These are phyloP conservation scores for Hippocampus comes DNA, from an alignment of 2,113 vertebrate genomes.

Conservation along the genomic window DNA sequence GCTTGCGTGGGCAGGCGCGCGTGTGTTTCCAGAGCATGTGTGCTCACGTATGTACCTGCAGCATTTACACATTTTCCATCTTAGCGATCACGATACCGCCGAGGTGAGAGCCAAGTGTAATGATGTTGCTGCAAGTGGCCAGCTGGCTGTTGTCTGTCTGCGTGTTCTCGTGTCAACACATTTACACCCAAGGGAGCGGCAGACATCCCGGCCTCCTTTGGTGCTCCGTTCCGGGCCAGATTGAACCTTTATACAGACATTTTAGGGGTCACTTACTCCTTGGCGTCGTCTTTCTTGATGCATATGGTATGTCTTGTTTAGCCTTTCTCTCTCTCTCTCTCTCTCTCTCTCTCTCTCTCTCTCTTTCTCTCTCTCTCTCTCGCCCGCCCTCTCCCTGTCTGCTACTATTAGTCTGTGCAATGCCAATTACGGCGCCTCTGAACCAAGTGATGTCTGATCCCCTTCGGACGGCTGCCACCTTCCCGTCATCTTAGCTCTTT, in stretches of 20 bases:
- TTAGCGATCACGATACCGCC: constrained; percentile 49
- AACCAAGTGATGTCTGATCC: not conserved
- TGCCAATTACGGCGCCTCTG: constrained; percentile 32
- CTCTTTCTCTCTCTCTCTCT: constrained; percentile 30
- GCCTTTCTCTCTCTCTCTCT: constrained; percentile 19
- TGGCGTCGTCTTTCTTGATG: constrained; percentile 15
- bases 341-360: constrained; percentile 20
- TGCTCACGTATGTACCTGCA: constrained; percentile 45
- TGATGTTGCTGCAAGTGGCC: constrained; percentile 32
- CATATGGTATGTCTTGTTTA: constrained; percentile 28
- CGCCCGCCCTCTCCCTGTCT: constrained; percentile 35
- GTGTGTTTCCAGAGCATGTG: constrained; percentile 4
- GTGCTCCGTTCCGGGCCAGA: not conserved
- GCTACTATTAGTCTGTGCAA: constrained; percentile 36
- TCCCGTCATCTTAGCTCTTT: not conserved
- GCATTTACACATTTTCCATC: constrained; percentile 47
- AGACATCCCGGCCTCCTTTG: constrained; percentile 2
- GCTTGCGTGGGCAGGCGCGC: not conserved
- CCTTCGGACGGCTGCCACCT: not conserved
- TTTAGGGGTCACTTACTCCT: constrained; percentile 31
- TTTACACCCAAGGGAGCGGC: constrained; percentile 26
- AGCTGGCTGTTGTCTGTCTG: constrained; percentile 38
- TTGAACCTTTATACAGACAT: constrained; percentile 23
- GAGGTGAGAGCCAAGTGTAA: constrained; percentile 42
- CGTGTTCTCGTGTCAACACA: constrained; percentile 38